Percentiles rank a stretch among this genome's conserved stretches.
phyloP scores from a whole-genome alignment of 2,888 invertebrate species.

The Bimastos eiseni region DNA sequence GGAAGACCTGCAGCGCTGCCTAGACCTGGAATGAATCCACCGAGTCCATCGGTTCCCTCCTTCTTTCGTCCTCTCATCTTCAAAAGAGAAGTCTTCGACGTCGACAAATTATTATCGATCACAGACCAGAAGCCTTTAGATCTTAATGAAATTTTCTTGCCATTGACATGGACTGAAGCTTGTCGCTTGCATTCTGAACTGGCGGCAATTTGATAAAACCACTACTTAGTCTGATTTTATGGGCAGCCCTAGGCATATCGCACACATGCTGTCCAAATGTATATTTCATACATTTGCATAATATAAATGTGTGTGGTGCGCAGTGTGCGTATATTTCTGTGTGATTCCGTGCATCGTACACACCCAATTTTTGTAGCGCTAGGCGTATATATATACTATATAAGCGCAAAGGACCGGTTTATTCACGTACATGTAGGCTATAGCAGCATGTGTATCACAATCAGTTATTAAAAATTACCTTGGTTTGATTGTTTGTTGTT shows the following conservation, averaged over 20 bases:
- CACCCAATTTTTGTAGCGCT: no score
- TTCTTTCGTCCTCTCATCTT: no score
- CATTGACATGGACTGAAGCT: neutral
- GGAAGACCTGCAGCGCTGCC: neutral
- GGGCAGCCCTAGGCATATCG: neutral
- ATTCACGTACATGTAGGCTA: no score
- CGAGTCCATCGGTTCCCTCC: neutral
- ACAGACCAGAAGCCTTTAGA: neutral
- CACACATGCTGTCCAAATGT: neutral
- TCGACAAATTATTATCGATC: slow-evolving; percentile 13
- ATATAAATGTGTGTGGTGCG: neutral
- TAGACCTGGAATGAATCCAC: neutral
- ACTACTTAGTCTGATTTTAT: slow-evolving; percentile 5
- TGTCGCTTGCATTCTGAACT: slow-evolving; percentile 13
- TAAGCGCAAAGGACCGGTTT: no score
- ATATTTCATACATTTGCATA: neutral
- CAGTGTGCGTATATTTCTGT: neutral
- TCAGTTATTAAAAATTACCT: neutral
- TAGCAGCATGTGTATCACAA: neutral
- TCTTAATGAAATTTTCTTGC: slow-evolving; percentile 6
- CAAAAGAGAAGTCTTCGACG: neutral
- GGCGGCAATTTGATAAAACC: slow-evolving; percentile 6
- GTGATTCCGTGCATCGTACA: no score
- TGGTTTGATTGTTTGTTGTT: neutral
- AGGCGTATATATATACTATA: no score